These are phyloP conservation scores for Drosophila rhopaloa DNA, from an alignment of 1,140 invertebrate genomes.

Conservation along the genomic window DNA sequence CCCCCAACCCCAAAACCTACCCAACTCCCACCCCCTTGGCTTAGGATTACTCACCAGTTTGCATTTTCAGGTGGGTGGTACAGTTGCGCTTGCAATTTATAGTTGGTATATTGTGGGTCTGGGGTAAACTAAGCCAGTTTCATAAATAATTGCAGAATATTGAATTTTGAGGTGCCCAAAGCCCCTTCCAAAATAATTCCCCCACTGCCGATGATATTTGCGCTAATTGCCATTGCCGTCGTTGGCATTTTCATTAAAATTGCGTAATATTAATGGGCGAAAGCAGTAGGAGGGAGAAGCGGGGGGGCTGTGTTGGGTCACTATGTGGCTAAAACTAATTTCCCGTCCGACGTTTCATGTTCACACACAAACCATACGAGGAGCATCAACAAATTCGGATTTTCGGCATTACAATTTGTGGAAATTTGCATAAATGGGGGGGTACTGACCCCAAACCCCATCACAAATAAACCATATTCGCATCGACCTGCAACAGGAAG, in stretches of 20 bases:
- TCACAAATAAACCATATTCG: slow-evolving; percentile 30
- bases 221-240: slow-evolving; percentile 52
- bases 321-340: slow-evolving; percentile 74
- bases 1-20: slow-evolving; percentile 8
- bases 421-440: slow-evolving; percentile 28
- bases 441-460: background rate
- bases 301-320: background rate
- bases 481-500: slow-evolving; percentile 37
- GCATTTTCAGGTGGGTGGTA: slow-evolving; percentile 53
- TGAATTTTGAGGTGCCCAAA: slow-evolving; percentile 44
- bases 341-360: slow-evolving; percentile 41
- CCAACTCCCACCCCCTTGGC: slow-evolving; percentile 21
- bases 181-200: background rate
- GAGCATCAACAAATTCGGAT: slow-evolving; percentile 37
- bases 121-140: slow-evolving; percentile 8
- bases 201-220: slow-evolving; percentile 40
- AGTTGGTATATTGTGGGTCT: slow-evolving; percentile 30
- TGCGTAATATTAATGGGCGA: slow-evolving; percentile 72
- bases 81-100: slow-evolving; percentile 69
- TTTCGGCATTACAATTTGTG: slow-evolving; percentile 36
- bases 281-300: background rate
- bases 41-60: slow-evolving; percentile 53
- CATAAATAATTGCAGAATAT: slow-evolving; percentile 45
- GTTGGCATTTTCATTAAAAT: slow-evolving; percentile 76
- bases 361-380: slow-evolving; percentile 7